Evolutionary conservation across 1,140 invertebrate species (phyloP), one percentile per base, ranked within the genome.

Genomic region (Aleiodes sp.): DNA sequence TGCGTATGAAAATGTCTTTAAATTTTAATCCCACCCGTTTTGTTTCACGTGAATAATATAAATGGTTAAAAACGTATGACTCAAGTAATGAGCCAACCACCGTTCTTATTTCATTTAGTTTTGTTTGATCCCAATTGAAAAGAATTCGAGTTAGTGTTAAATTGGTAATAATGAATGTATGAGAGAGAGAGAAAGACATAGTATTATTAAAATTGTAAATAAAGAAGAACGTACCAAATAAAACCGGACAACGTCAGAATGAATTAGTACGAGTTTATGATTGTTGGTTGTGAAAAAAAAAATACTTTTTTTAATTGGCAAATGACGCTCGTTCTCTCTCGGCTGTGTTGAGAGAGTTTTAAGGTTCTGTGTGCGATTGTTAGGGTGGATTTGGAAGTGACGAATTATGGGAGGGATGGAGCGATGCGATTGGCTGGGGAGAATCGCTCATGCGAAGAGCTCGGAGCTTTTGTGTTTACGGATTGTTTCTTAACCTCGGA

Each of bases 211-310:
- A 28, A 59, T 16, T 31, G 21, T 29, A 31, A 29, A 65, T 65
- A 70, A 60, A 60, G 37, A 16, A 57, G 26, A 31, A 67, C 26
- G 70, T 70, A 63, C 70, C 65, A 70, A 74, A 68, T 72, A 63
- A 52, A 75, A 75, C 73, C 70, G 70, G 73, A 70, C 65, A 46
- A 70, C 57, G 69, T 73, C 73, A 63, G 73, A 75, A 70, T 39
- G 43, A 69, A 67, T 72, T 65, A 46, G 56, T 61, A 4, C 6
- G 10, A 52, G 46, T 52, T 52, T 52, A 52, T 52, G 46, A 52
- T 52, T 52, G 46, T 52, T 52, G 46, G n/a, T n/a, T n/a, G n/a
- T n/a, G n/a, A n/a, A n/a, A n/a, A n/a, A n/a, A n/a, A n/a, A n/a
- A n/a, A n/a, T n/a, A 52, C 21, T 3, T 24, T 24, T 52, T 52